Conservation (phyloP, 2,797 vertebrate genomes). For the Rhabdomys pumilio region DNA sequence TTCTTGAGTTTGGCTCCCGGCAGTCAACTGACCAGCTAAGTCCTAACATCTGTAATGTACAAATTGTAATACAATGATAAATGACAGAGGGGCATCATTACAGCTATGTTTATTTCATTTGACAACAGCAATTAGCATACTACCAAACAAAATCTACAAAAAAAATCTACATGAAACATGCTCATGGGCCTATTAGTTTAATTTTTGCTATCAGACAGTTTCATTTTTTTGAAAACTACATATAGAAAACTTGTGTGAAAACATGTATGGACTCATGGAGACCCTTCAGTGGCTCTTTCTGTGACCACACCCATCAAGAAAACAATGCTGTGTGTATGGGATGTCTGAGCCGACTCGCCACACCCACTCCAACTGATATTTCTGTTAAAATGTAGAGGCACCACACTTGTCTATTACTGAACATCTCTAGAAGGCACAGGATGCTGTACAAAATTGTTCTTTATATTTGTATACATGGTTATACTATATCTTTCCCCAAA, state of each 20-base stretch:
- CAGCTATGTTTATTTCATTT: no score
- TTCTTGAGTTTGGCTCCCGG: no score
- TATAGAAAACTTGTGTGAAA: not conserved
- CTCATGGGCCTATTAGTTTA: not conserved
- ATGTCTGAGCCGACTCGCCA: not conserved
- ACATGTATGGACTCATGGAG: rapidly evolving
- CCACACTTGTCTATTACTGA: not conserved
- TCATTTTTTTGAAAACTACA: not conserved
- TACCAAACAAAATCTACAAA: not conserved
- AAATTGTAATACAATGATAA: no score
- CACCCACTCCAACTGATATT: rapidly evolving
- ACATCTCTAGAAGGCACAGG: not conserved
- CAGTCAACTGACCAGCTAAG: not conserved
- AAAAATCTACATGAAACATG: not conserved
- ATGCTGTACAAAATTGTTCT: not conserved
- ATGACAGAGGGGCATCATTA: not conserved
- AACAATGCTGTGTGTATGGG: no score
- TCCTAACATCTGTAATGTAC: not conserved
- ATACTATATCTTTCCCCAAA: not conserved
- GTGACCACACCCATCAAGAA: not conserved
- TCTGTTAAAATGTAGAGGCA: no score
- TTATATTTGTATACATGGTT: not conserved
- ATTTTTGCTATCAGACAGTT: not conserved
- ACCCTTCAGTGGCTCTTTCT: not conserved
- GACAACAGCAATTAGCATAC: not conserved